These are phyloP conservation scores for Corythaixoides concolor DNA, from an alignment of 2,113 vertebrate genomes.

Conservation along the genomic window DNA sequence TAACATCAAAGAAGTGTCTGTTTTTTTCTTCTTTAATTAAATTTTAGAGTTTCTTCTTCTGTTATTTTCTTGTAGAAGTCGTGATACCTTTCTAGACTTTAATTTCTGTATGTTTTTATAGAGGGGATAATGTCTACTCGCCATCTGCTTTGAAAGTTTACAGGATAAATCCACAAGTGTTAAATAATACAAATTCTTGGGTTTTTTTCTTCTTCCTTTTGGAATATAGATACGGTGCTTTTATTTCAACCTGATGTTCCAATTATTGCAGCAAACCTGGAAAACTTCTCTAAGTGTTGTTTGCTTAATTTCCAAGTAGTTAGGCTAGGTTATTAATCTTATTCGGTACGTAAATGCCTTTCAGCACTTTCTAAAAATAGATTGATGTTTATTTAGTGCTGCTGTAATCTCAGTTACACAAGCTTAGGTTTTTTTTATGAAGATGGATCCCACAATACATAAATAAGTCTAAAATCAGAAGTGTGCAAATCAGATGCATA, in stretches of 20 bases:
- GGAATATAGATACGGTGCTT: background rate
- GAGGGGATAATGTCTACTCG: background rate
- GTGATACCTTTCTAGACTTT: background rate
- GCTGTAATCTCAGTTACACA: background rate
- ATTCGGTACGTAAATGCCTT: background rate
- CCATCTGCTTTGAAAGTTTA: background rate
- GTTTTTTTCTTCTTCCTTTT: background rate
- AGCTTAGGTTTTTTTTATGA: background rate
- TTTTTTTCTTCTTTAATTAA: background rate
- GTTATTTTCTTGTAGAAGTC: background rate
- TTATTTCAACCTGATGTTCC: background rate
- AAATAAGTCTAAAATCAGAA: background rate
- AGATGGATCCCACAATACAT: background rate
- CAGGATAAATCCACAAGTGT: background rate
- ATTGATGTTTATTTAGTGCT: background rate
- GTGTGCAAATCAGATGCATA: background rate
- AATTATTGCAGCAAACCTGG: background rate
- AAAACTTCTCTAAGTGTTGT: background rate
- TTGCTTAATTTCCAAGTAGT: constrained; percentile 22
- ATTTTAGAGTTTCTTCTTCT: background rate
- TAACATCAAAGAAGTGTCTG: background rate
- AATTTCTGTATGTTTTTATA: background rate
- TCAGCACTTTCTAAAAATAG: constrained; percentile 14
- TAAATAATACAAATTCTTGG: background rate
- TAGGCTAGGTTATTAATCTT: background rate